Evolutionary conservation across 1,140 invertebrate genomes (phyloP).

Genomic region (Andricus grossulariae): DNA sequence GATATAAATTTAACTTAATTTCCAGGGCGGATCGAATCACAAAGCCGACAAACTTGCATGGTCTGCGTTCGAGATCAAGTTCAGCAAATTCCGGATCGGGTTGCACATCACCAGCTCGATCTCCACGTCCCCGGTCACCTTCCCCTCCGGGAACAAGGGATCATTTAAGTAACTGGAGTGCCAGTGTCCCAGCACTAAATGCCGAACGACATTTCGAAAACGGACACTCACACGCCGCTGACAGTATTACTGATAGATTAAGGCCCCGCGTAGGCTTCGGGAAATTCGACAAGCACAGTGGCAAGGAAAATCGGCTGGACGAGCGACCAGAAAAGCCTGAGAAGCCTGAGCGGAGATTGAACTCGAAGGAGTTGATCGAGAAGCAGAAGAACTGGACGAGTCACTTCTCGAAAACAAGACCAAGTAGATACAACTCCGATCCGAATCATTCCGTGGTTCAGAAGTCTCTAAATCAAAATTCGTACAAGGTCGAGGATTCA

Average conservation of each 20-base stretch:
- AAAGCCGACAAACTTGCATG: slow-evolving; percentile 69
- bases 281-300: slow-evolving; percentile 64
- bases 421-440: slow-evolving; percentile 80
- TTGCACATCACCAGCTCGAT: slow-evolving; percentile 75
- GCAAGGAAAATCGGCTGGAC: slow-evolving; percentile 75
- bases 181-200: slow-evolving; percentile 71
- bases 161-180: slow-evolving; percentile 70
- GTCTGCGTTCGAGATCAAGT: slow-evolving; percentile 77
- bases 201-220: slow-evolving; percentile 71
- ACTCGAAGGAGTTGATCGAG: slow-evolving; percentile 90
- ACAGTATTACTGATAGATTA: slow-evolving; percentile 55
- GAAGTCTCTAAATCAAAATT: slow-evolving; percentile 66
- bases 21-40: slow-evolving; percentile 63
- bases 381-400: slow-evolving; percentile 94
- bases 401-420: slow-evolving; percentile 87
- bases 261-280: slow-evolving; percentile 49
- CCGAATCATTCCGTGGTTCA: slow-evolving; percentile 76
- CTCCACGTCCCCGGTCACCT: slow-evolving; percentile 69
- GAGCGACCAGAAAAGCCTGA: slow-evolving; percentile 81
- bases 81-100: slow-evolving; percentile 79
- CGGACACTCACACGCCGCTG: slow-evolving; percentile 58
- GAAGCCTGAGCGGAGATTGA: slow-evolving; percentile 88
- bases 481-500: slow-evolving; percentile 50
- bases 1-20: slow-evolving; percentile 1
- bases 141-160: slow-evolving; percentile 72